These are phyloP conservation scores for Neosilurus hyrtlii DNA, from an alignment of 2,797 vertebrate species.

Conservation along the genomic window DNA sequence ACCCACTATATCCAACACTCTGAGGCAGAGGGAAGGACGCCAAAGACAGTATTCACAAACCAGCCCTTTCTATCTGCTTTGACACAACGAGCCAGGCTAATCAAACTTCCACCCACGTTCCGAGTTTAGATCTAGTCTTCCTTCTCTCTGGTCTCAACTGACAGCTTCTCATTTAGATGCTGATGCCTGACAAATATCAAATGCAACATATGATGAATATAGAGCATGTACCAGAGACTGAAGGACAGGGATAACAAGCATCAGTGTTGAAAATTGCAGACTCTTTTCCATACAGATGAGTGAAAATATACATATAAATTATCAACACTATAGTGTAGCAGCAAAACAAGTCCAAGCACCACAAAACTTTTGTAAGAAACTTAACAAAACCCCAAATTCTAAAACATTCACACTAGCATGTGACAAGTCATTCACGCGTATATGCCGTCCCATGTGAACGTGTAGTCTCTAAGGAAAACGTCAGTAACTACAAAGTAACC, in stretches of 20 bases:
- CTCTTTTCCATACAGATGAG: conserved; percentile 46
- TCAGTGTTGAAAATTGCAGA: conserved; percentile 13
- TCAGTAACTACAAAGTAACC: not conserved
- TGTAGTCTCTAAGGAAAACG: not conserved
- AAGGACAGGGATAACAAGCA: conserved; percentile 53
- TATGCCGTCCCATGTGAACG: not conserved
- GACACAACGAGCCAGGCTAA: conserved; percentile 32
- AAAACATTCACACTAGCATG: not conserved
- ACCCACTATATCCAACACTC: conserved; percentile 37
- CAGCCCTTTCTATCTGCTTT: conserved; percentile 5
- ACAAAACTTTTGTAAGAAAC: conserved; percentile 13
- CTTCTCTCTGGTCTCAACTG: conserved; percentile 48
- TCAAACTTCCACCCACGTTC: conserved; percentile 52
- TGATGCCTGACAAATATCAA: conserved; percentile 60
- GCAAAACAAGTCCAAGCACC: not conserved
- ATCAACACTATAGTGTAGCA: not conserved
- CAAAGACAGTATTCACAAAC: conserved; percentile 15
- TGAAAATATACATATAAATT: conserved; percentile 33
- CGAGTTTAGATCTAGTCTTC: conserved; percentile 51
- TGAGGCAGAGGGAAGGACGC: conserved; percentile 28
- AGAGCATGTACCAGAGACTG: conserved; percentile 48
- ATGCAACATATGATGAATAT: conserved; percentile 54
- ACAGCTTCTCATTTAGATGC: conserved; percentile 58
- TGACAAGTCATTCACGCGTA: not conserved
- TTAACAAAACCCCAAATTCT: not conserved